Evolutionary conservation across 1,140 invertebrate species (phyloP), one percentile per base, ranked within the genome.

Genomic region (Atta texana): DNA sequence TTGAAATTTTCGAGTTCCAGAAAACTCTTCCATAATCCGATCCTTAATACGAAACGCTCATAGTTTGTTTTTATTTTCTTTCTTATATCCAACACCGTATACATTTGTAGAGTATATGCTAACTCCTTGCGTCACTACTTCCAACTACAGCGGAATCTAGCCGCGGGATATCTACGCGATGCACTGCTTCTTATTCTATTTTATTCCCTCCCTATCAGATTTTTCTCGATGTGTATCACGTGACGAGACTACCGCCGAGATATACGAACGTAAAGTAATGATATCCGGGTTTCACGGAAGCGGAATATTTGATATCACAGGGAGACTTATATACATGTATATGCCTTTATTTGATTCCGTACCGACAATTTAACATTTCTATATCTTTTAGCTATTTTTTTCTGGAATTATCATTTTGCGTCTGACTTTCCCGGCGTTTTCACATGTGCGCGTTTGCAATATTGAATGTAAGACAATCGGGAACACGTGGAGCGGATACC

Each of bases 151-250:
- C 7, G 64, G 21, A 39, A 57, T 7, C 24, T 71, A 44, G 21
- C 66, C 51, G 78, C 63, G 34, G 51, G 68, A 81, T 81, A 71
- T 81, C 51, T 14, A 57, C 14, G 51, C 66, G 66, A 59, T 12
- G 44, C 68, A 66, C 57, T 18, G 24, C 59, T 51, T 84, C 49
- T 75, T 74, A 74, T 74, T 84, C 39, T 74, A 84, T 75, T 84
- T 74, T 75, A 75, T 84, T 49, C 39, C 39, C 2, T 24, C 14
- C 2, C 57, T 75, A 61, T 75, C 80, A 75, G 80, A 84, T 75
- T 61, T 53, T 72, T 84, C 28, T 34, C 68, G 55, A 72, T 82
- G 31, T 53, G 24, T 71, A 39, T 69, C 66, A 28, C 69, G 34
- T 81, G 78, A 81, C 78, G n/a, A 18, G 49, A 71, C 49, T 71